Conservation (phyloP, 1,140 invertebrate species). For the Elysia chlorotica region DNA sequence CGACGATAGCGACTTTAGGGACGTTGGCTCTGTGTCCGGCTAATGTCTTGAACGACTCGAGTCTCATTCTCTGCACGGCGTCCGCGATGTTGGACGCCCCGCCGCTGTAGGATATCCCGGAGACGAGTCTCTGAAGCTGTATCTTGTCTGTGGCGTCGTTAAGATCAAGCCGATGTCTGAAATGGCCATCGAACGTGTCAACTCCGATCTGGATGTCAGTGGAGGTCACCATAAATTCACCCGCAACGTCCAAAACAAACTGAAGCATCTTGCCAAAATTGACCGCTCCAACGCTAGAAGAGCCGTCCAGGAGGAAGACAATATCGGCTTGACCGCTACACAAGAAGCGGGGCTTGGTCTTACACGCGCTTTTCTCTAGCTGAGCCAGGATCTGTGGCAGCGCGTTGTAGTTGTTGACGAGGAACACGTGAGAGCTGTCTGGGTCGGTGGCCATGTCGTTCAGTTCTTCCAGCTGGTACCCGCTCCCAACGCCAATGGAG, state of each 20-base stretch:
- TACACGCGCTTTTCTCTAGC: constrained; percentile 32
- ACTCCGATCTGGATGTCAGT: constrained; percentile 42
- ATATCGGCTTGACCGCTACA: constrained; percentile 45
- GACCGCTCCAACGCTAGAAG: constrained; percentile 35
- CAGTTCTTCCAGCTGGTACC: constrained; percentile 34
- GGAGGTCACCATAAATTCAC: constrained; percentile 36
- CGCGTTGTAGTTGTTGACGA: constrained; percentile 46
- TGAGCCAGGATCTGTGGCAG: constrained; percentile 40
- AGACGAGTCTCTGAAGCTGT: constrained; percentile 32
- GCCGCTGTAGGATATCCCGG: constrained; percentile 34
- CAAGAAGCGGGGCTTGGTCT: neutral
- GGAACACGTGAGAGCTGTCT: constrained; percentile 46
- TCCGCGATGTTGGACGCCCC: constrained; percentile 25
- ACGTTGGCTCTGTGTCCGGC: constrained; percentile 35
- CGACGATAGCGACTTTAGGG: constrained; percentile 48
- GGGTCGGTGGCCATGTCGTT: constrained; percentile 50
- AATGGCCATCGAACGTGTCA: constrained; percentile 34
- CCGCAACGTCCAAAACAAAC: constrained; percentile 35
- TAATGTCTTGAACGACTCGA: constrained; percentile 12
- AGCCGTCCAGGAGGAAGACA: constrained; percentile 46
- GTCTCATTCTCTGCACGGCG: constrained; percentile 16
- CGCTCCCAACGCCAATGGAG: constrained; percentile 48
- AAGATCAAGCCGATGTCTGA: constrained; percentile 41
- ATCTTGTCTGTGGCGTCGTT: constrained; percentile 30
- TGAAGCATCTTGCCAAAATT: constrained; percentile 43